Conservation (phyloP, 2,113 vertebrate species). For the Hydropotes inermis region DNA sequence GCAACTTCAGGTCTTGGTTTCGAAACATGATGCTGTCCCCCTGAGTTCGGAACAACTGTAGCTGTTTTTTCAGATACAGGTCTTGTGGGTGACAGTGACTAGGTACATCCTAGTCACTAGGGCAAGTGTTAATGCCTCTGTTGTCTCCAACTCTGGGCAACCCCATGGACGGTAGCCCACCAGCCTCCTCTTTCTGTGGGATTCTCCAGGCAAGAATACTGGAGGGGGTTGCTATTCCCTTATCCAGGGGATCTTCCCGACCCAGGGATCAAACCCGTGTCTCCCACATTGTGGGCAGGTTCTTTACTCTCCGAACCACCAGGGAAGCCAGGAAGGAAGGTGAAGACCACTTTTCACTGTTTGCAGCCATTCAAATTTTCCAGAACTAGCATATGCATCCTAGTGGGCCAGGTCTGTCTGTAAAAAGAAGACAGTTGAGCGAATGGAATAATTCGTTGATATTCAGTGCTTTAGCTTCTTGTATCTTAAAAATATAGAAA, state of each 20-base stretch:
- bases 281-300: not conserved
- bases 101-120: not conserved
- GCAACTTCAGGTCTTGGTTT: not conserved
- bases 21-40: fast-evolving
- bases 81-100: no score
- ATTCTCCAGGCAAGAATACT: not conserved
- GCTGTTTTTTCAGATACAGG: not conserved
- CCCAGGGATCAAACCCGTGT: not conserved
- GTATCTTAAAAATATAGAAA: not conserved
- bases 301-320: not conserved
- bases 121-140: not conserved
- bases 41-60: no score
- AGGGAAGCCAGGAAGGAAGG: not conserved
- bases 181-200: not conserved
- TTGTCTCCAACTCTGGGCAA: not conserved
- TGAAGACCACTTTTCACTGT: fast-evolving
- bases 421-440: not conserved
- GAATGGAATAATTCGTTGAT: not conserved
- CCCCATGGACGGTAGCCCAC: not conserved
- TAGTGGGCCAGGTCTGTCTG: not conserved
- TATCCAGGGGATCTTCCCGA: not conserved
- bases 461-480: not conserved
- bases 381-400: fast-evolving
- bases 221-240: not conserved
- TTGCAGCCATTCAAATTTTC: fast-evolving